These are phyloP conservation scores for Pelmatolapia mariae DNA, from an alignment of 2,113 vertebrate genomes.

Conservation along the genomic window DNA sequence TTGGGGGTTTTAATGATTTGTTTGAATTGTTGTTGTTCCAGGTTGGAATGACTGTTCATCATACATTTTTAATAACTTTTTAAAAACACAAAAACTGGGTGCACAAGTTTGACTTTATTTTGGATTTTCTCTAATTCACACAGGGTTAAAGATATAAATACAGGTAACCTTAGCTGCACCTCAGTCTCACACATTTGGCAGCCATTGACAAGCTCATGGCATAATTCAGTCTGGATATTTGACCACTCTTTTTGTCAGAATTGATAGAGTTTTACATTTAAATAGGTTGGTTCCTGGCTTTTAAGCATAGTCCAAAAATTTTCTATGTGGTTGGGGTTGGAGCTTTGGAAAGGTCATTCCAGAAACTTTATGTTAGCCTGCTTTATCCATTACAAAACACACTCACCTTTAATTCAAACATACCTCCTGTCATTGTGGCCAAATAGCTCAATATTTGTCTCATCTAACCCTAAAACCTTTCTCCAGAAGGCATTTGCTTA, in stretches of 20 bases:
- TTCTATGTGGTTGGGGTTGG: neutral
- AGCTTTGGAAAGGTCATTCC: neutral
- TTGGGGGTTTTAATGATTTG: fast-evolving
- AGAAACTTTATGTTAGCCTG: neutral
- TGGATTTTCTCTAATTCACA: neutral
- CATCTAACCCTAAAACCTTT: neutral
- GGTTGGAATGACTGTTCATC: neutral
- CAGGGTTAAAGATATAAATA: neutral
- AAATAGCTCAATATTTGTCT: neutral
- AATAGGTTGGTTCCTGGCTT: neutral
- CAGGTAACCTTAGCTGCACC: neutral
- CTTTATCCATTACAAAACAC: neutral
- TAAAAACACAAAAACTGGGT: neutral
- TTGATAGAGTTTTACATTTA: neutral
- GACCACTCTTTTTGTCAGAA: neutral
- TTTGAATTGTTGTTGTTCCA: neutral
- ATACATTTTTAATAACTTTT: neutral
- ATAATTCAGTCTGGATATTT: neutral
- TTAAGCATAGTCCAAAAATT: neutral
- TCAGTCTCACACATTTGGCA: neutral
- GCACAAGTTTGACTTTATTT: neutral
- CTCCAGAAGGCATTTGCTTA: neutral
- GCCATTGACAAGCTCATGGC: neutral
- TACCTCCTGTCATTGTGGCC: neutral
- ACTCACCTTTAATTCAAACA: neutral